A percentile compares a stretch with the other conserved stretches of the same genome.
Evolutionary conservation across 2,797 vertebrate species (phyloP).

Genomic region (Microhierax caerulescens): DNA sequence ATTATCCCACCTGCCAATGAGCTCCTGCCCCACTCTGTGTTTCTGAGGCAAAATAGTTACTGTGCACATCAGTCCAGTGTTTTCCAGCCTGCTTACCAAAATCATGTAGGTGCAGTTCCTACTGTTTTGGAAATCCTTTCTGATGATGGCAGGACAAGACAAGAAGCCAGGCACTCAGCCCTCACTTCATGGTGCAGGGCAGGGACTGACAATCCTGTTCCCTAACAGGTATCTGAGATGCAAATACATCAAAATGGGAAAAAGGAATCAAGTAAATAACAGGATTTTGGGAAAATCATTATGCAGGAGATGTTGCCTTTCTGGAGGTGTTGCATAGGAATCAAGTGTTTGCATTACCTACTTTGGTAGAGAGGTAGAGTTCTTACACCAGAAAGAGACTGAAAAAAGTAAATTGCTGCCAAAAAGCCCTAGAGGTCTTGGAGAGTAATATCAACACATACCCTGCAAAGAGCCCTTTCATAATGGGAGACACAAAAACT

Average conservation of each 20-base stretch:
- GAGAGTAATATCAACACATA: background rate
- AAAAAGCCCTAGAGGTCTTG: background rate
- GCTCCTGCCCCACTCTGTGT: background rate
- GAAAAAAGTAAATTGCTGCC: background rate
- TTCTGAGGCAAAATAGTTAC: background rate
- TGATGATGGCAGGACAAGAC: background rate
- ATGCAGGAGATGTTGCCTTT: background rate
- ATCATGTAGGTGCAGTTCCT: rapidly evolving
- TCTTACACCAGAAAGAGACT: background rate
- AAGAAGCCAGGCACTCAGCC: background rate
- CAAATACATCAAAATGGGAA: background rate
- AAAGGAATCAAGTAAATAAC: background rate
- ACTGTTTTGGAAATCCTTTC: background rate
- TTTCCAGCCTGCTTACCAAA: background rate
- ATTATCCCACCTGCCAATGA: background rate
- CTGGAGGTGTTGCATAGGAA: background rate
- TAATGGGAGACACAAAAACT: background rate
- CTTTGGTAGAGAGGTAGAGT: background rate
- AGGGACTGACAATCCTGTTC: background rate
- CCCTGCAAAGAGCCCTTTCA: background rate
- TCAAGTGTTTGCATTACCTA: background rate
- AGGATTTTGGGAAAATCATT: background rate
- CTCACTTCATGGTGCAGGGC: background rate
- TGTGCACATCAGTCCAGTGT: background rate
- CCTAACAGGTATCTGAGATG: background rate